A percentile compares a stretch with the other conserved stretches of the same genome.
phyloP scores from a whole-genome alignment of 1,140 invertebrate species.

The Heliconius himera region DNA sequence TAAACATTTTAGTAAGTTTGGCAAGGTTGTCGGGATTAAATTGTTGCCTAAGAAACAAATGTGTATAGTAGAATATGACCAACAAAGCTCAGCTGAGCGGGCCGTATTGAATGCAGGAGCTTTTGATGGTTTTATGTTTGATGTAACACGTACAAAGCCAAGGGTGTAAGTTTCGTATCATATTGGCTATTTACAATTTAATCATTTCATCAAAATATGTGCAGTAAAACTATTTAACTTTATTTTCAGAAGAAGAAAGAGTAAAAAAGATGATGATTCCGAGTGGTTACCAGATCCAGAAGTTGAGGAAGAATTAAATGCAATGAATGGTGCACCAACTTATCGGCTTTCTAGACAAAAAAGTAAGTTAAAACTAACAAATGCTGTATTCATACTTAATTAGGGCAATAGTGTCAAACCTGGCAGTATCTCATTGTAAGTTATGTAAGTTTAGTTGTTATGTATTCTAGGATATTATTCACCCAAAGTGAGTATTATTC shows the following conservation, averaged over 20 bases:
- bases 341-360: constrained; percentile 61
- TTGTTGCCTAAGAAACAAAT: constrained; percentile 83
- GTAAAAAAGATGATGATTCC: constrained; percentile 76
- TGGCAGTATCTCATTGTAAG: too few species aligned
- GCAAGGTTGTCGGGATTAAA: constrained; percentile 83
- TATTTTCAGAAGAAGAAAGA: constrained; percentile 59
- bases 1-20: constrained; percentile 85
- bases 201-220: neutral
- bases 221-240: neutral
- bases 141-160: constrained; percentile 80
- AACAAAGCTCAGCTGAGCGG: constrained; percentile 79
- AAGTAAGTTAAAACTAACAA: constrained; percentile 44
- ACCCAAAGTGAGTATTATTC: too few species aligned
- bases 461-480: too few species aligned
- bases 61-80: constrained; percentile 85
- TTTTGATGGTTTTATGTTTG: constrained; percentile 84
- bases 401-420: too few species aligned
- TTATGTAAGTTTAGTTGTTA: too few species aligned
- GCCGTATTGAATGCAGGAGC: constrained; percentile 83
- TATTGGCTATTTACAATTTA: neutral
- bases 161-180: constrained; percentile 55
- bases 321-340: constrained; percentile 74
- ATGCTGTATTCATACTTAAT: too few species aligned
- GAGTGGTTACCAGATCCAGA: constrained; percentile 81
- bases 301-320: constrained; percentile 80